Evolutionary conservation across 2,888 invertebrate species (phyloP), one percentile per base, ranked within the genome.

Genomic region (Brenthis ino): DNA sequence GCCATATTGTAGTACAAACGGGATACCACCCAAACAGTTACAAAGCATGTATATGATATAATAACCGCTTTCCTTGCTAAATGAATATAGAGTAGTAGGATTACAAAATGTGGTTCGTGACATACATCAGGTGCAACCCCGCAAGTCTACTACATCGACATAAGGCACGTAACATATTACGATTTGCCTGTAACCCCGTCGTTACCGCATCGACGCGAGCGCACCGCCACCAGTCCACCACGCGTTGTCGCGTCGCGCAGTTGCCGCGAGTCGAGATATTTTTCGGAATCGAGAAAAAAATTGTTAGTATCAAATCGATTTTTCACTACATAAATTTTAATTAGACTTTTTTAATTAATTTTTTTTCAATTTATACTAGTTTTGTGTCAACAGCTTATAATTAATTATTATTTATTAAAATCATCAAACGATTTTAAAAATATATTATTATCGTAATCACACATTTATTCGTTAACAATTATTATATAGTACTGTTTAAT

Each of bases 201-300:
- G 77, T 73, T 73, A 70, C 81, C 53, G 72, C 74, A 72, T 70
- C 75, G 76, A 81, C 82, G 80, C 78, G 61, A 64, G 82, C 81
- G 82, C 83, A 77, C 72, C 80, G 76, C 68, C 90, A 90, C 68
- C 90, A 90, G 91, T 90, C 80, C 77, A 84, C 80, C 80, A 85
- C 89, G 88, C 88, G 87, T 76, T 82, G 83, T 80, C 89, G 90
- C 85, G 85, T 81, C 88, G 90, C 88, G 87, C 85, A 85, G 82
- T 82, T 81, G 84, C 83, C 85, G 84, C 86, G 84, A 82, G 57
- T 64, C 68, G 20, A 63, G 47, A 60, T 48, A 67, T 69, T 64
- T 57, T 47, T 54, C 54, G 24, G 16, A 57, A 60, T 24, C 56
- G 16, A 65, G 37, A 28, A 16, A 57, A 13, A 33, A 6, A 65